Conservation (phyloP, 2,113 vertebrate genomes). For the Scophthalmus maximus region DNA sequence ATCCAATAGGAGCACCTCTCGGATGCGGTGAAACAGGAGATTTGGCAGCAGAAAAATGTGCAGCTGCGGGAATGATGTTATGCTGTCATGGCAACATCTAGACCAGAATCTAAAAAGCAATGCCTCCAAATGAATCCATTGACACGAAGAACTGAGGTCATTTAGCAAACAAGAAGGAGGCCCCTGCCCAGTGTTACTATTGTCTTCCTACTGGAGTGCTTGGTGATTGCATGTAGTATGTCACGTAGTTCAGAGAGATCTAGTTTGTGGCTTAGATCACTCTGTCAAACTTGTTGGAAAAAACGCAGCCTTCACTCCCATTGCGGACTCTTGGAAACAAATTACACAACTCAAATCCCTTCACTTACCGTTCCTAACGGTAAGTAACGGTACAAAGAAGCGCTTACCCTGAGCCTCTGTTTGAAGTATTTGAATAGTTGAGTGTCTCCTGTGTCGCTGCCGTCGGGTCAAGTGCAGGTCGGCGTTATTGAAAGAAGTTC, state of each 20-base stretch:
- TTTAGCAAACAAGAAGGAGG: too few species aligned
- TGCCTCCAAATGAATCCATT: not conserved
- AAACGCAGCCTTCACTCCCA: conserved; percentile 17
- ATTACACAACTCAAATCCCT: conserved; percentile 5
- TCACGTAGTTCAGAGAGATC: not conserved
- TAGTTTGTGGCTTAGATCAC: not conserved
- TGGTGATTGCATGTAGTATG: not conserved
- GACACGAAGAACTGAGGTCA: not conserved
- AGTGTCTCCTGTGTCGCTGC: conserved; percentile 36
- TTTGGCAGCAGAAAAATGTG: not conserved
- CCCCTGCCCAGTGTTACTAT: not conserved
- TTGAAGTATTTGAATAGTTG: conserved; percentile 42
- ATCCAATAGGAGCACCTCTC: not conserved
- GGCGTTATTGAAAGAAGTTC: conserved; percentile 52
- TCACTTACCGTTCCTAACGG: conserved; percentile 8
- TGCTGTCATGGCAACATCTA: not conserved
- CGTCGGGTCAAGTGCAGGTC: conserved; percentile 48
- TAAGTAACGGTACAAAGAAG: conserved; percentile 28
- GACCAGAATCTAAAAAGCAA: not conserved
- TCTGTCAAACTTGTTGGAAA: conserved; percentile 23
- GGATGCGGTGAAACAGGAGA: not conserved
- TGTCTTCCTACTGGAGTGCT: not conserved
- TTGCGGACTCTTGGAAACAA: conserved; percentile 26
- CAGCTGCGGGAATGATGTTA: not conserved
- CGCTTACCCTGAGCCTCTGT: conserved; percentile 33